These are phyloP conservation scores for Drosophila aldrichi DNA, from an alignment of 2,888 invertebrate genomes.

Conservation along the genomic window DNA sequence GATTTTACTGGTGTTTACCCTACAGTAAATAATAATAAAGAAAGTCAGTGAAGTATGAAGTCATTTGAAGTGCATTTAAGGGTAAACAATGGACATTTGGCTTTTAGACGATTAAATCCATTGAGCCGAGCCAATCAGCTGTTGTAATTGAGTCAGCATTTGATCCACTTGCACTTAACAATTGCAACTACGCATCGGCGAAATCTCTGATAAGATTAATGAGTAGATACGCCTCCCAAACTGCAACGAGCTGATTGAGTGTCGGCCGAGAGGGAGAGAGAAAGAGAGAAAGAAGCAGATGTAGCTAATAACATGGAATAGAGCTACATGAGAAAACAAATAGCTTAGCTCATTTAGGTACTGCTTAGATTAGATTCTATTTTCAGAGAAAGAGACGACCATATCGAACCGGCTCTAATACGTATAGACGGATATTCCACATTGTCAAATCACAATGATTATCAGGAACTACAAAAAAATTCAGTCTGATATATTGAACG, in stretches of 20 bases:
- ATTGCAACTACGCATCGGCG: slow-evolving; percentile 30
- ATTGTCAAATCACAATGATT: neutral
- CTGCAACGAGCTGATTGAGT: neutral
- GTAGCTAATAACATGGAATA: neutral
- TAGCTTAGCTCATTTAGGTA: neutral
- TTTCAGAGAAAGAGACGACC: neutral
- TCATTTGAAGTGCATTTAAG: slow-evolving; percentile 3
- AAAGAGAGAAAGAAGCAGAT: neutral
- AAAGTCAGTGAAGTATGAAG: neutral
- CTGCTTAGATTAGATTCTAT: neutral
- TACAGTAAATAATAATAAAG: too few relatives aligned
- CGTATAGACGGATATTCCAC: neutral
- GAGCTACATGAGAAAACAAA: neutral
- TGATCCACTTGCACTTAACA: slow-evolving; percentile 11
- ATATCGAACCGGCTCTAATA: neutral
- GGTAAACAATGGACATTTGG: neutral
- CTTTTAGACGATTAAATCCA: neutral
- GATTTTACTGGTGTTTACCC: neutral
- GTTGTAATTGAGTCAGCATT: slow-evolving; percentile 28
- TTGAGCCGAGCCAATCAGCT: slow-evolving; percentile 18
- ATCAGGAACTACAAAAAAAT: neutral
- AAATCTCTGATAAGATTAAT: slow-evolving; percentile 30
- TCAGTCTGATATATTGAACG: neutral
- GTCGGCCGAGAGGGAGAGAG: neutral
- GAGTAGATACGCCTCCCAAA: neutral